Evolutionary conservation across 2,888 invertebrate genomes (phyloP), one percentile per base, ranked within the genome.

Genomic region (Drosophila peninsularis): DNA sequence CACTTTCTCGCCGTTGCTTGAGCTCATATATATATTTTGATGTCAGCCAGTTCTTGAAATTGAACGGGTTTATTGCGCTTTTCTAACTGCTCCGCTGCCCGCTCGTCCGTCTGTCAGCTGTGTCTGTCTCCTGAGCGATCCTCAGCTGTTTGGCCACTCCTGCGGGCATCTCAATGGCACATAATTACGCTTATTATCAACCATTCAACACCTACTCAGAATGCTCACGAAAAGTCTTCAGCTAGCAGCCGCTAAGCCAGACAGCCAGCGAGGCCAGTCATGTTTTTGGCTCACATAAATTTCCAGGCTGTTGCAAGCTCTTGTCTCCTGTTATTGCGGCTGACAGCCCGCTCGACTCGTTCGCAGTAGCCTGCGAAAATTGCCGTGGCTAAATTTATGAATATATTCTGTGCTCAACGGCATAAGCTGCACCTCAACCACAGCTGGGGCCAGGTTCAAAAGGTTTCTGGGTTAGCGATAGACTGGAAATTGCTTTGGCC

Each of bases 171-270:
- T 85, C 84, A 85, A 85, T 85, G 70, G 73, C 68, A 71, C 75
- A 78, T 87, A 87, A 90, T 89, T 85, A 78, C 80, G 87, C 78
- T 85, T 88, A 87, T 90, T 90, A 89, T 83, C 85, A 87, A 56
- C 65, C 76, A 90, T 89, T 90, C 90, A 89, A 90, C 90, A 85
- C 90, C 90, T 87, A 90, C 90, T 85, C 90, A 66, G 75, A 76
- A 80, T 68, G 67, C 63, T 70, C 53, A 52, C 53, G 53, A 66
- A 44, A 41, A 42, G 53, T 44, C 52, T 41, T 49, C 14, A 42
- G 41, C 39, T 55, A 52, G 14, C 21, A 56, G 61, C 45, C 61
- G 53, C 61, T 53, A 52, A 34, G 49, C 30, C 21, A 14, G 30
- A 3, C 27, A 50, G 60, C 50, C 61, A 56, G 63, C 52, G 2